Evolutionary conservation across 2,888 invertebrate genomes (phyloP).

Genomic region (Troides oblongomaculatus): DNA sequence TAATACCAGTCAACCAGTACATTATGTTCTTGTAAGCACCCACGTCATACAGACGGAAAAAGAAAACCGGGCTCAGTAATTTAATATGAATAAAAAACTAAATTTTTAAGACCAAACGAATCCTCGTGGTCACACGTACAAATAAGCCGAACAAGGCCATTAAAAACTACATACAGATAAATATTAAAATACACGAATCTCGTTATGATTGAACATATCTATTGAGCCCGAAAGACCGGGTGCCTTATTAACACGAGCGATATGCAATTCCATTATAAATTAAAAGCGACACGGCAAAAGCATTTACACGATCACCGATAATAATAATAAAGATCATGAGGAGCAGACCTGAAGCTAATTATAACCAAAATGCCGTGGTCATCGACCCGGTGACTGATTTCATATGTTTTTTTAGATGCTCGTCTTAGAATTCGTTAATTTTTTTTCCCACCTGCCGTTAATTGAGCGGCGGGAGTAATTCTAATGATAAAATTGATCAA

Average conservation of each 20-base stretch:
- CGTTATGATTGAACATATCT: too few species aligned
- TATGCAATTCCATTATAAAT: slow-evolving; percentile 36
- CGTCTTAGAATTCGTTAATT: slow-evolving; percentile 29
- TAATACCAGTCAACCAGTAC: too few species aligned
- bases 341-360: slow-evolving; percentile 47
- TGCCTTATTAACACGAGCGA: slow-evolving; percentile 15
- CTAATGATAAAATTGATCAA: slow-evolving; percentile 10
- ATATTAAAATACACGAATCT: too few species aligned
- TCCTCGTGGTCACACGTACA: too few species aligned
- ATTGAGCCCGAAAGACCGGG: background rate
- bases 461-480: slow-evolving; percentile 20
- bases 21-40: too few species aligned
- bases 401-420: slow-evolving; percentile 42
- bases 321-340: slow-evolving; percentile 62
- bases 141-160: too few species aligned
- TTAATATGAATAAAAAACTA: too few species aligned
- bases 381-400: slow-evolving; percentile 39
- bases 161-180: too few species aligned
- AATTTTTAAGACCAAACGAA: too few species aligned
- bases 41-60: too few species aligned
- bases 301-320: slow-evolving; percentile 47
- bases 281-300: slow-evolving; percentile 39
- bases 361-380: slow-evolving; percentile 42
- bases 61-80: too few species aligned
- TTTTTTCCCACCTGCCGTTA: slow-evolving; percentile 18